These are phyloP conservation scores for Branchipolynoe longqiensis DNA, from an alignment of 2,888 invertebrate genomes.

Conservation along the genomic window DNA sequence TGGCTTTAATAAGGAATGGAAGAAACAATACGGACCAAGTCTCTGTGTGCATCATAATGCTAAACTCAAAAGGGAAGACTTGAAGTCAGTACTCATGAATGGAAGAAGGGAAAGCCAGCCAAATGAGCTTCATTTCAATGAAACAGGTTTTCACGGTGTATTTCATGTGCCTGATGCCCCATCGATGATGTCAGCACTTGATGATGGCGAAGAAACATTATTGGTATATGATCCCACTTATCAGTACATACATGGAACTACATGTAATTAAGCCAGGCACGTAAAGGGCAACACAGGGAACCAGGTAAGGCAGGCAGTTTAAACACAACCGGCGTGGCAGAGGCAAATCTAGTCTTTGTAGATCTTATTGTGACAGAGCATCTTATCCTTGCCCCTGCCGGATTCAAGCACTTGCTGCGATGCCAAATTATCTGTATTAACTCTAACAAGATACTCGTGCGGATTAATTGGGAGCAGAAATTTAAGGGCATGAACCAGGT, in stretches of 20 bases:
- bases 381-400: no score
- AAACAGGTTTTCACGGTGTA: background rate
- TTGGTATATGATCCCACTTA: background rate
- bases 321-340: no score
- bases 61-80: background rate
- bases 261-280: no score
- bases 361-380: no score
- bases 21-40: background rate
- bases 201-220: background rate
- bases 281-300: no score
- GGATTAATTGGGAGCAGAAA: no score
- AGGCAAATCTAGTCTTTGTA: no score
- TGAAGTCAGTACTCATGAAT: background rate
- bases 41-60: slow-evolving; percentile 2
- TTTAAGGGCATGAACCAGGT: no score
- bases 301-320: no score
- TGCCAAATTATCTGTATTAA: no score
- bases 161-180: slow-evolving; percentile 25
- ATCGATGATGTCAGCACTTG: background rate
- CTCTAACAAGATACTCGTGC: no score
- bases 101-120: background rate
- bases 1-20: slow-evolving; percentile 19
- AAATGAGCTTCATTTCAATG: background rate
- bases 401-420: no score
- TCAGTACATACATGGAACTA: background rate